phyloP scores from a whole-genome alignment of 2,113 vertebrate species.

The Chelonoidis abingdonii region DNA sequence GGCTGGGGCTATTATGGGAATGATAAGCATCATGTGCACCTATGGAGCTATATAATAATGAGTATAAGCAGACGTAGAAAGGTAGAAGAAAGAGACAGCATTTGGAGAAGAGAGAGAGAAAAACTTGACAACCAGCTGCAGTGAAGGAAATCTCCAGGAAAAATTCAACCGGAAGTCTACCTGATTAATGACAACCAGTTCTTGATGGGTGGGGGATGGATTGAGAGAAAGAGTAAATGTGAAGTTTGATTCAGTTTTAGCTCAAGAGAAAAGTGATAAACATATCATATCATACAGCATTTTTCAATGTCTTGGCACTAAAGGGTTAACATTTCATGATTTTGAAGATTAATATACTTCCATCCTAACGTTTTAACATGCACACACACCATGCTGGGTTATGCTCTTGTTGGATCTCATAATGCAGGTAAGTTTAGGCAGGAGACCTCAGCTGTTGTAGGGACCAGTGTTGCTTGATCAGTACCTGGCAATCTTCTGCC shows the following conservation, averaged over 20 bases:
- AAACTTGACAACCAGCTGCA: neutral
- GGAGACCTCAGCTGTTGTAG: neutral
- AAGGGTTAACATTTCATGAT: neutral
- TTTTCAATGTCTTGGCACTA: neutral
- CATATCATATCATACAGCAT: fast-evolving
- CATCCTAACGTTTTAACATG: neutral
- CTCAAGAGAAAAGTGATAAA: neutral
- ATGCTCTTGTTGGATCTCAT: neutral
- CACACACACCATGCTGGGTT: neutral
- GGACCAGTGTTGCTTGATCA: neutral
- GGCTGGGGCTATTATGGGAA: no score
- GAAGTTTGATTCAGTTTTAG: neutral
- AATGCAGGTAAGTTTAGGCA: neutral
- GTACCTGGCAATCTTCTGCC: neutral
- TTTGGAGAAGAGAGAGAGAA: neutral
- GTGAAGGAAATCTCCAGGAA: neutral
- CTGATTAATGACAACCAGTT: neutral
- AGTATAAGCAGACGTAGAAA: neutral
- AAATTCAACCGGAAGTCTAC: slow-evolving; percentile 5
- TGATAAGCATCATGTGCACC: no score
- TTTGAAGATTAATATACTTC: neutral
- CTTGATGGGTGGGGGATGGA: neutral
- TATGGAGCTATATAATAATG: no score
- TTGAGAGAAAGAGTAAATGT: neutral
- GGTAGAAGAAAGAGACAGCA: slow-evolving; percentile 24